These are phyloP conservation scores for Sylvilagus floridanus DNA, from an alignment of 2,797 vertebrate genomes.

Conservation along the genomic window DNA sequence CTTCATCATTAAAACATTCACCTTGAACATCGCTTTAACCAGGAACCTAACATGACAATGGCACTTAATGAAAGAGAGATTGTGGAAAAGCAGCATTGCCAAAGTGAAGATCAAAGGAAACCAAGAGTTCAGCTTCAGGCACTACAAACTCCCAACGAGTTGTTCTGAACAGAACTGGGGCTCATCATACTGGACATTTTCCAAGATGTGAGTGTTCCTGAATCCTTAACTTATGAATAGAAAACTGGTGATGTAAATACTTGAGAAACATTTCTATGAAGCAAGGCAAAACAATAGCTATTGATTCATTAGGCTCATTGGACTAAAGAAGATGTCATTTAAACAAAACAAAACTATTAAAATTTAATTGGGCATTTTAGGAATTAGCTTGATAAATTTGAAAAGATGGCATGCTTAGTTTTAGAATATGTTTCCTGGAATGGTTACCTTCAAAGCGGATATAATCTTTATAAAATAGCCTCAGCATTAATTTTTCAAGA, in stretches of 20 bases:
- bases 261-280: conserved; percentile 25
- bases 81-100: neutral
- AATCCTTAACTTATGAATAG: conserved; percentile 18
- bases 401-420: conserved; percentile 75
- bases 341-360: conserved; percentile 66
- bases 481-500: conserved; percentile 78
- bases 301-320: conserved; percentile 40
- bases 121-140: neutral
- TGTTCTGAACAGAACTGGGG: conserved; percentile 15
- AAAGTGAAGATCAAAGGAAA: neutral
- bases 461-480: conserved; percentile 82
- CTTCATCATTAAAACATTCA: conserved; percentile 1
- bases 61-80: neutral
- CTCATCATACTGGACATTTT: neutral
- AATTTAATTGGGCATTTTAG: conserved; percentile 71
- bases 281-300: conserved; percentile 12
- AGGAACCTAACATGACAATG: neutral
- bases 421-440: conserved; percentile 81
- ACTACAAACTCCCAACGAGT: neutral
- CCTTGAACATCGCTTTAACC: neutral
- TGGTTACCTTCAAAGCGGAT: conserved; percentile 74
- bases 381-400: conserved; percentile 70
- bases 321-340: conserved; percentile 45
- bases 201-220: neutral
- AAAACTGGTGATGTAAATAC: neutral